Conservation (phyloP, 2,113 vertebrate species). For the Pelobates fuscus region DNA sequence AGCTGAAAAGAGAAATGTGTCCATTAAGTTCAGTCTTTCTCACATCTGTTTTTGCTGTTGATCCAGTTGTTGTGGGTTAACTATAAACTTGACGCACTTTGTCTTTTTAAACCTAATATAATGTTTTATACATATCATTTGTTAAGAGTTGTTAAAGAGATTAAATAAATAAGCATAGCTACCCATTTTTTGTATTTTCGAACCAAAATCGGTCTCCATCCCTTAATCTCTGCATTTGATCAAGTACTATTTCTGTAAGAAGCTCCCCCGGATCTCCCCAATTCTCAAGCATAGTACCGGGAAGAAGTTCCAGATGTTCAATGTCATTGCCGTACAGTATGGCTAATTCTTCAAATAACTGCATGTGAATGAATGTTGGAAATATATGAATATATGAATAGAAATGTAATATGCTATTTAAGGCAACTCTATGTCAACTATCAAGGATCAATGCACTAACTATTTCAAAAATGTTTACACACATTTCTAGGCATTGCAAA, state of each 20-base stretch:
- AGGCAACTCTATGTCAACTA: neutral
- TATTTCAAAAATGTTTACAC: too few relatives aligned
- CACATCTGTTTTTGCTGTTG: too few relatives aligned
- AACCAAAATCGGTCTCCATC: conserved; percentile 90
- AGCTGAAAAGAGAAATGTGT: too few relatives aligned
- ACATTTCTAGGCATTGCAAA: too few relatives aligned
- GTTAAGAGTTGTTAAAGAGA: too few relatives aligned
- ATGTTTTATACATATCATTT: too few relatives aligned
- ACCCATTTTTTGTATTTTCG: conserved; percentile 83
- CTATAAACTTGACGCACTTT: too few relatives aligned
- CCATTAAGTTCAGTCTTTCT: too few relatives aligned
- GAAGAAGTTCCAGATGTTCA: conserved; percentile 77
- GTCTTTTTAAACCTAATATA: too few relatives aligned
- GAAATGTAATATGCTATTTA: neutral
- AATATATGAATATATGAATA: neutral
- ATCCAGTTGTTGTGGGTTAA: too few relatives aligned
- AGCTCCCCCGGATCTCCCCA: conserved; percentile 70
- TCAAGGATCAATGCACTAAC: too few relatives aligned
- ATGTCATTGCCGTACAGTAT: conserved; percentile 69
- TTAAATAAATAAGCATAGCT: conserved; percentile 5
- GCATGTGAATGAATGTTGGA: neutral
- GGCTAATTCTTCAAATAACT: conserved; percentile 64
- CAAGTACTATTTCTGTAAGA: conserved; percentile 74
- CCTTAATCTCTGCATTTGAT: conserved; percentile 81
- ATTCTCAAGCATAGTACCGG: conserved; percentile 79